These are phyloP conservation scores for Atta colombica DNA, from an alignment of 1,140 invertebrate genomes.

Conservation along the genomic window DNA sequence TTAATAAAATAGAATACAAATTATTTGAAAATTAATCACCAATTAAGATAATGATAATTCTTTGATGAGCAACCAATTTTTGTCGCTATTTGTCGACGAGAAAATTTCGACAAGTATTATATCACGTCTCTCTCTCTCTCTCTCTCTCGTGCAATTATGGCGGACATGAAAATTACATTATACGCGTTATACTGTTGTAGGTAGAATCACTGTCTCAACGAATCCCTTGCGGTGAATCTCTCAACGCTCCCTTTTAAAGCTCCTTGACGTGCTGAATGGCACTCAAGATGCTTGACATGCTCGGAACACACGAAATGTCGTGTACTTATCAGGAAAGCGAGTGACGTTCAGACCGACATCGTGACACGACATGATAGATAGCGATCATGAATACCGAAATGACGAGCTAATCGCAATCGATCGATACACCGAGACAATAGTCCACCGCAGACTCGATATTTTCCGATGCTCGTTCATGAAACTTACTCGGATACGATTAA, in stretches of 20 bases:
- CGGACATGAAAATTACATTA: not conserved
- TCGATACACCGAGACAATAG: not conserved
- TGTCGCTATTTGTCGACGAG: no score
- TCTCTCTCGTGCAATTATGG: no score
- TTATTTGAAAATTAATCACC: constrained; percentile 1
- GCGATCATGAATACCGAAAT: not conserved
- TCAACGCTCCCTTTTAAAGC: not conserved
- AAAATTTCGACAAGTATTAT: not conserved
- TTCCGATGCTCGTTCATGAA: not conserved
- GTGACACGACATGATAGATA: not conserved
- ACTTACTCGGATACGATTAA: not conserved
- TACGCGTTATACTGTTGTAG: not conserved
- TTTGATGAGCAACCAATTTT: not conserved
- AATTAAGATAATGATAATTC: not conserved
- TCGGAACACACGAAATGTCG: not conserved
- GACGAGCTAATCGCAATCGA: not conserved
- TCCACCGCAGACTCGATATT: not conserved
- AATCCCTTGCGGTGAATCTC: not conserved
- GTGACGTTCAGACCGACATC: not conserved
- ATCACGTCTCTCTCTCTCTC: no score
- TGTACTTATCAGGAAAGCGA: not conserved
- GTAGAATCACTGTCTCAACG: not conserved
- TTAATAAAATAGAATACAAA: not conserved
- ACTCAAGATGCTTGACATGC: not conserved
- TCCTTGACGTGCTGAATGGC: not conserved